Base-by-base conservation (phyloP, 2,113 vertebrate genomes). In the Morone saxatilis region DNA sequence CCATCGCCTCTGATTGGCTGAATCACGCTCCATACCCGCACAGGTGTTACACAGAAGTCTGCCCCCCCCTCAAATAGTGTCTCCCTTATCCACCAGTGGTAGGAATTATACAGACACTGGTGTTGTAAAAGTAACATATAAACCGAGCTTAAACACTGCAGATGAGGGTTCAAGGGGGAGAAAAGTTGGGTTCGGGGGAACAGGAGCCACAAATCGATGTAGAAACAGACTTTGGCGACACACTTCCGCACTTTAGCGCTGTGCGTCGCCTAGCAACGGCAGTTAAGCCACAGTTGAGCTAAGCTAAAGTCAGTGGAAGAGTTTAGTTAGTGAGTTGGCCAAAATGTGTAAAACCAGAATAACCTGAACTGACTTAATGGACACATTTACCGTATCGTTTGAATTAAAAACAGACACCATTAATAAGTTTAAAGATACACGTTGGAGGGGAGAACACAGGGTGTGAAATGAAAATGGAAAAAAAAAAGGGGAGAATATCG, bases 1-100 rank as follows among this genome's bases (percentile, higher is more conserved):
- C 41, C 12, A 13, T 70, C 7, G 0, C 8, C 48, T 57, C 53
- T 62, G 54, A 81, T 77, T 81, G 83, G 78, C 53, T 76, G 66
- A 53, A 60, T 43, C 71, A 6, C 25, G 4, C 6, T 14, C 4
- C 14, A 48, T 41, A 13, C n/a, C 8, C 11, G 36, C 0, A 10
- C 66, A 76, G 65, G 66, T 76, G 71, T 61, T 7, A 22, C 0
- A 36, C 3, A 0, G 10, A 74, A 50, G 7, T n/a, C 6, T 20
- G 16, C 1, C 6, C 16, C 70, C 13, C 0, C 6, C 5, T 5
- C 7, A 50, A 47, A 36, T 9, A 31, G 40, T n/a, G 62, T 45
- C 20, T 12, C 40, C 5, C 40, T 31, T 31, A 31, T 31, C 31
- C 31, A 31, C 31, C 31, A 31, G 31, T 31, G 31, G 31, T 31